A percentile compares a stretch with the other conserved stretches of the same genome.
phyloP scores from a whole-genome alignment of 2,888 invertebrate genomes.

The Thera obeliscata region DNA sequence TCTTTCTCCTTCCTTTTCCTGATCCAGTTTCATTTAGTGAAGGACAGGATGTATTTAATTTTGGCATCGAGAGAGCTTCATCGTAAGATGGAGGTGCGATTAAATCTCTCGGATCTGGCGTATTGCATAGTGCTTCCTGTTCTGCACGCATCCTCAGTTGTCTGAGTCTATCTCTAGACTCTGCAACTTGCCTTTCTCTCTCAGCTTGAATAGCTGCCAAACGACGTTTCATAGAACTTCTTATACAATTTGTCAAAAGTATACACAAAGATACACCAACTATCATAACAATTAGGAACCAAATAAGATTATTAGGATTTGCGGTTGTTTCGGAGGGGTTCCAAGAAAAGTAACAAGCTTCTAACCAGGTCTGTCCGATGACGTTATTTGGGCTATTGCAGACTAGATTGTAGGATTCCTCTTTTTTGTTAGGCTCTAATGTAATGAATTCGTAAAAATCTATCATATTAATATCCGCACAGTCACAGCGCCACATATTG shows the following conservation, averaged over 20 bases:
- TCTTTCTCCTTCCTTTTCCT: constrained; percentile 69
- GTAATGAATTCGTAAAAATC: constrained; percentile 86
- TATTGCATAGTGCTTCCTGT: constrained; percentile 84
- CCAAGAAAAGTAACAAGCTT: constrained; percentile 87
- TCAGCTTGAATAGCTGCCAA: constrained; percentile 79
- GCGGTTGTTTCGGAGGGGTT: constrained; percentile 68
- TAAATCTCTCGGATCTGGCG: constrained; percentile 88
- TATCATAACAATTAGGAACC: constrained; percentile 84
- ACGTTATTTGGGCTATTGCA: constrained; percentile 87
- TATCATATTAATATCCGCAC: constrained; percentile 84
- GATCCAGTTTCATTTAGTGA: constrained; percentile 79
- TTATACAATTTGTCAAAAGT: constrained; percentile 81
- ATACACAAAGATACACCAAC: constrained; percentile 81
- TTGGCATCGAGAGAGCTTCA: constrained; percentile 90
- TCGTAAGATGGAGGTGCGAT: constrained; percentile 90
- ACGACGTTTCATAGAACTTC: constrained; percentile 82
- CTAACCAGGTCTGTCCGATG: constrained; percentile 88
- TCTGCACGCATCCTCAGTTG: constrained; percentile 80
- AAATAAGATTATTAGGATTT: constrained; percentile 82
- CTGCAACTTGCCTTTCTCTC: constrained; percentile 82
- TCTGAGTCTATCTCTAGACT: constrained; percentile 84
- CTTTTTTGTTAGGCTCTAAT: constrained; percentile 81
- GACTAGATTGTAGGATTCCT: constrained; percentile 79
- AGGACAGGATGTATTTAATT: constrained; percentile 85
- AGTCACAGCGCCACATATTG: constrained; percentile 92